Evolutionary conservation across 2,888 invertebrate species (phyloP), one percentile per base, ranked within the genome.

Genomic region (Cerceris rybyensis): DNA sequence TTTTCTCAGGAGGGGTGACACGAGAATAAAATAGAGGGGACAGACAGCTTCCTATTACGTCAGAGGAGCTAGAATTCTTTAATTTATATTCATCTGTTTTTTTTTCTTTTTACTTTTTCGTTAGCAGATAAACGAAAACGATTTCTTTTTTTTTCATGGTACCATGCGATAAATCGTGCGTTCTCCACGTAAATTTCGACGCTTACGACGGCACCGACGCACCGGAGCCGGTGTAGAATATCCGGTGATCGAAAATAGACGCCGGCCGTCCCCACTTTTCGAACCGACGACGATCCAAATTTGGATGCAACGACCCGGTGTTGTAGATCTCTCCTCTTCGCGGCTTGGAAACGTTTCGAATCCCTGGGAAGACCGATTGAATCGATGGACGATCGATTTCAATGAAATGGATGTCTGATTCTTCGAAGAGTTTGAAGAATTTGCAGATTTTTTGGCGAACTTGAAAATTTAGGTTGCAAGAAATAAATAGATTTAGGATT

Each of bases 231-330:
- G 88, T 90, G 82, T 90, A 90, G 88, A 89, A 87, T 91, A 90
- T 91, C 91, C 88, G 88, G 83, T 83, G 86, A 81, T 89, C 90
- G 88, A 91, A 92, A 92, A 93, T 93, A 93, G 92, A 89, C 85
- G 80, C 84, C 80, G 86, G 91, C 91, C 93, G 92, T 88, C 93
- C 93, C 92, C 89, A 82, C 91, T 84, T 89, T 85, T 82, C 87
- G 87, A 86, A 78, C 76, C 82, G 90, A 79, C 80, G 80, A 86
- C 91, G 88, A 90, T 91, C 95, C 95, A 94, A 94, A 95, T 95
- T 94, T 95, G 94, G 94, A 90, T 87, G 87, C 91, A 87, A 87
- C 93, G 91, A 91, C 92, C 91, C 89, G 91, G 59, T 60, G 28
- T 28, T 28, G 82, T 80, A 89, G 85, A 90, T 87, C 87, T 65